Percentiles rank a stretch among this genome's conserved stretches.
Conservation (phyloP, 2,797 vertebrate genomes). For the Zenarchopterus dispar region DNA sequence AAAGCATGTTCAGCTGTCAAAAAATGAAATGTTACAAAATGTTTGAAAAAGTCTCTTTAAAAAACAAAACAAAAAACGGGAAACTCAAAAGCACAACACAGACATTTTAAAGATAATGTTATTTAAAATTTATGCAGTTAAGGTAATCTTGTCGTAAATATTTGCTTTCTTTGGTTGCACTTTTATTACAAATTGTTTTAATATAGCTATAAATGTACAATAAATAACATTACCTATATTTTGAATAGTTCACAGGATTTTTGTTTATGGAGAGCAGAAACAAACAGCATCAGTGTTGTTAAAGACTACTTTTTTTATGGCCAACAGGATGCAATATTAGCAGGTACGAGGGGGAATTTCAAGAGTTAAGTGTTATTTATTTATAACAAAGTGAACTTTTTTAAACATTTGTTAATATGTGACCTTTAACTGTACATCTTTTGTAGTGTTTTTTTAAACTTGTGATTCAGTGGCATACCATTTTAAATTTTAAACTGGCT, state of each 20-base stretch:
- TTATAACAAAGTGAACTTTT: slow-evolving; percentile 11
- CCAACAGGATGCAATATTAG: background rate
- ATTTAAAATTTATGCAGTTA: background rate
- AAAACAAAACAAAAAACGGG: too few relatives aligned
- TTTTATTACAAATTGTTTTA: background rate
- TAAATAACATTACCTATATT: background rate
- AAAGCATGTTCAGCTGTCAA: slow-evolving; percentile 12
- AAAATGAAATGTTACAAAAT: slow-evolving; percentile 1
- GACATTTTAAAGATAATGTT: too few relatives aligned
- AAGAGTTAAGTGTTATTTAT: slow-evolving; percentile 41
- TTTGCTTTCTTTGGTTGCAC: background rate
- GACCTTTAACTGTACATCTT: background rate
- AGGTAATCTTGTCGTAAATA: background rate
- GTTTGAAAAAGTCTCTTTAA: too few relatives aligned
- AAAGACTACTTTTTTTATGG: slow-evolving; percentile 1
- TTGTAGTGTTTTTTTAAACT: background rate
- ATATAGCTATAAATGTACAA: background rate
- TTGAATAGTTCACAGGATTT: background rate
- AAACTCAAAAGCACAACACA: too few relatives aligned
- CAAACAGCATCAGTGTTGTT: background rate
- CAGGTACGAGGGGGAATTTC: background rate
- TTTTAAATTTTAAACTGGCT: slow-evolving; percentile 21
- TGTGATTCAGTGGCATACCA: background rate
- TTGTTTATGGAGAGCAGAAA: background rate
- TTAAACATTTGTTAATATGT: background rate